Base-by-base conservation (phyloP, 2,888 invertebrate species). In the Gari tellinella region DNA sequence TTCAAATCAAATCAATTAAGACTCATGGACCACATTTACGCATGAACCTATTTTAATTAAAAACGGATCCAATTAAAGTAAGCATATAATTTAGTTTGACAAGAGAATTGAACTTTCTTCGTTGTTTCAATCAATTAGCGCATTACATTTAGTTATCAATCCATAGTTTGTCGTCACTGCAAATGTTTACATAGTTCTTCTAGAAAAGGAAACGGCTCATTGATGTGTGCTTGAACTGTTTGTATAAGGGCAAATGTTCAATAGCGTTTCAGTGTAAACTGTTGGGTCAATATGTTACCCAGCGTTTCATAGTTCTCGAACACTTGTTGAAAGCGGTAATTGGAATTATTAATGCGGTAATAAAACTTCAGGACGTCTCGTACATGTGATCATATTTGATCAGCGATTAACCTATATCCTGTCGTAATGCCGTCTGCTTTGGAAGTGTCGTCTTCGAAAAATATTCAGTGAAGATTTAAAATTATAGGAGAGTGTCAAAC, bases 31-130 rank as follows among this genome's bases (percentile, higher is more conserved):
- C 37, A 37, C 17, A 53, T 53, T 53, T 21, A 53, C 38, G 21
- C 21, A 15, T 26, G 37, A 40, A 38, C 53, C 31, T 14, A 31
- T 19, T 38, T 38, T 53, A 38, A 26, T 31, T 31, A 31, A 31
- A 31, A 31, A 31, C 5, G 31, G 10, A 31, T 31, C 31, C 31
- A 31, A 31, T 31, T 31, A 31, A 31, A 31, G 31, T 31, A 31
- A 31, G 31, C 31, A 31, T 31, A 31, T 31, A 31, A 31, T 31
- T 31, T 31, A 31, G 10, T 31, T 37, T 31, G 5, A 52, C 48
- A 46, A 45, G 31, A 21, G 49, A 58, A 46, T 58, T 69, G 77
- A 78, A 78, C 72, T 78, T 78, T 78, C 77, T 78, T 73, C 77
- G 77, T 78, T 72, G 69, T 66, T 72, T 40, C 26, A 49, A 72